Evolutionary conservation across 2,113 vertebrate genomes (phyloP).

Genomic region (Syrrhaptes paradoxus): DNA sequence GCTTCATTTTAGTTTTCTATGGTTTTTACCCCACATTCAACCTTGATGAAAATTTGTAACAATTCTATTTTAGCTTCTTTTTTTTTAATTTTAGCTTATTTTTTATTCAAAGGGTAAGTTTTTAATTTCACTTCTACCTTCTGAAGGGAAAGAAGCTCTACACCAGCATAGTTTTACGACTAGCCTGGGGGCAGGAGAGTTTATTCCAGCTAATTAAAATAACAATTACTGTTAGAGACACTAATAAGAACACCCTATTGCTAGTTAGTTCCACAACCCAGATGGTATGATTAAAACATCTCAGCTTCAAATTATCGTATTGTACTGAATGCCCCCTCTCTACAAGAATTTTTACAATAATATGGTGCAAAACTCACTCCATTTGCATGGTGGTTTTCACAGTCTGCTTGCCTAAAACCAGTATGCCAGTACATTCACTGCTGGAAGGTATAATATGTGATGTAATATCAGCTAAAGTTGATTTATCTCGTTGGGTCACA

Average conservation of each 20-base stretch:
- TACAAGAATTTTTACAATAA: not conserved
- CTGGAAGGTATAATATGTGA: not conserved
- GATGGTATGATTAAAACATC: slow-evolving; percentile 38
- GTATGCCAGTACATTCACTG: not conserved
- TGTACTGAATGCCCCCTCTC: not conserved
- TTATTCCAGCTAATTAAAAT: slow-evolving; percentile 74
- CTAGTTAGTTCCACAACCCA: not conserved
- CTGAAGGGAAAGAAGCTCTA: slow-evolving; percentile 3
- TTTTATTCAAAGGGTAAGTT: not conserved
- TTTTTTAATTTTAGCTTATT: not conserved
- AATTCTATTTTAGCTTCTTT: not conserved
- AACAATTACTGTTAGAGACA: slow-evolving; percentile 52
- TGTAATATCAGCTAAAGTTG: not conserved
- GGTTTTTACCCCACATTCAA: not conserved
- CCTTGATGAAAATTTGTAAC: not conserved
- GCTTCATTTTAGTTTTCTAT: not conserved
- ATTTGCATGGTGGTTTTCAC: not conserved
- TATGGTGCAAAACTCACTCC: not conserved
- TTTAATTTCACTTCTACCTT: slow-evolving; percentile 1
- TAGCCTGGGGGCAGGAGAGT: slow-evolving; percentile 38
- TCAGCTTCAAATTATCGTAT: slow-evolving; percentile 11
- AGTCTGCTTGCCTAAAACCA: not conserved
- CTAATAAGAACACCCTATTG: slow-evolving; percentile 15
- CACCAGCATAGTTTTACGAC: not conserved
- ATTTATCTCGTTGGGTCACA: not conserved